Conservation (phyloP, 53 echinoderm and acorn worm genomes). For the Zoroaster sp. region DNA sequence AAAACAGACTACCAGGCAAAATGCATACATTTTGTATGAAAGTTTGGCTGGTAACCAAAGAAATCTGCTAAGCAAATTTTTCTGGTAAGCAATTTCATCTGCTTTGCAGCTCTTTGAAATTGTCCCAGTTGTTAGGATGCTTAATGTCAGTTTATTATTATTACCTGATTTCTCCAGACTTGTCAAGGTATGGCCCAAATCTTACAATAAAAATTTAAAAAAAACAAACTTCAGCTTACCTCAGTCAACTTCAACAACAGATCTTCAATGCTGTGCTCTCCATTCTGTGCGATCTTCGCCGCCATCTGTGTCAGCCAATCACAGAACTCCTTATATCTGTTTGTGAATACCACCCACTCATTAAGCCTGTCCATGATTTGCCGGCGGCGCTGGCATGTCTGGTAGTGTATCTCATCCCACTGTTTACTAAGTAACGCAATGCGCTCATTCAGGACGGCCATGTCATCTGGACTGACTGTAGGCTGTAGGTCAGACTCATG, state of each 20-base stretch:
- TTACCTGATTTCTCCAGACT: too few species aligned
- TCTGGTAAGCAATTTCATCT: too few species aligned
- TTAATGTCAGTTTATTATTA: too few species aligned
- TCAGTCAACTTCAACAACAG: constrained; percentile 81
- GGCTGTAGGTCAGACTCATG: constrained; percentile 69
- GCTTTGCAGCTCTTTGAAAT: too few species aligned
- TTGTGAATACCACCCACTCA: constrained; percentile 82
- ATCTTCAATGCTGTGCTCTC: constrained; percentile 96
- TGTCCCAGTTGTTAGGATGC: too few species aligned
- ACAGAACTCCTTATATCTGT: constrained; percentile 85
- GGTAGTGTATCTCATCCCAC: constrained; percentile 88
- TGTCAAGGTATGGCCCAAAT: too few species aligned
- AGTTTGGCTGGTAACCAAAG: too few species aligned
- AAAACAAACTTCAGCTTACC: constrained; percentile 61
- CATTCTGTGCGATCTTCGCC: constrained; percentile 85
- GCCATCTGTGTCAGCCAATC: constrained; percentile 99
- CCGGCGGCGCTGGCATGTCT: constrained; percentile 85
- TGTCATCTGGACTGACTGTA: constrained; percentile 84
- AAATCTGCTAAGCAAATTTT: too few species aligned
- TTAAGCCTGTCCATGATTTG: constrained; percentile 85
- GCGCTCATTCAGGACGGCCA: constrained; percentile 93
- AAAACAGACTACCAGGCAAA: too few species aligned
- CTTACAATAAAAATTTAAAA: background rate
- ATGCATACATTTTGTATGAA: too few species aligned
- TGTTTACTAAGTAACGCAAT: constrained; percentile 88